A percentile compares a stretch with the other conserved stretches of the same genome.
These are phyloP conservation scores for Hippocampus kuda DNA, from an alignment of 2,797 vertebrate species.

Conservation along the genomic window DNA sequence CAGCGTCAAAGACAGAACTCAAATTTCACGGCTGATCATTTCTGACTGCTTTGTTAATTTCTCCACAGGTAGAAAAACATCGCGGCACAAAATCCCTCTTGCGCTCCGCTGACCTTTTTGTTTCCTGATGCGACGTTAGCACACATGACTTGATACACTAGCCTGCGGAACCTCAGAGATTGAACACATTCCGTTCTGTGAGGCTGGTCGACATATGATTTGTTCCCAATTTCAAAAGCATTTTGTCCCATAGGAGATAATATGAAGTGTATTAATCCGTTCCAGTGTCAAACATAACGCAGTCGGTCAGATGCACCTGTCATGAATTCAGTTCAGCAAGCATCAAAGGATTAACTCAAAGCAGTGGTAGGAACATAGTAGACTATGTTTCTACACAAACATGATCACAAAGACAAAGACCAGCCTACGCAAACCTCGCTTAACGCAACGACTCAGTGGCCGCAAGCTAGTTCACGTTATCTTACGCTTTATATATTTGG, in stretches of 20 bases:
- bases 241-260: no score
- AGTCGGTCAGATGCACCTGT: no score
- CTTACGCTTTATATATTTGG: neutral
- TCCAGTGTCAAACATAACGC: no score
- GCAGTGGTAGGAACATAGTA: no score
- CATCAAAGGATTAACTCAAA: no score
- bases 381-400: neutral
- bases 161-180: neutral
- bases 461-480: neutral
- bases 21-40: slow-evolving; percentile 26
- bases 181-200: neutral
- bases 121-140: slow-evolving; percentile 55
- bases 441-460: neutral
- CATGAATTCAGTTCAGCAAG: no score
- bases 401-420: neutral
- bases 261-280: no score
- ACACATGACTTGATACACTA: slow-evolving; percentile 39
- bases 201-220: neutral
- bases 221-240: neutral
- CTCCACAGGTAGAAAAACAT: slow-evolving; percentile 49
- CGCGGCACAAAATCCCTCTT: slow-evolving; percentile 51
- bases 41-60: slow-evolving; percentile 48
- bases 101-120: slow-evolving; percentile 53
- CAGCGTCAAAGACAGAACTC: slow-evolving; percentile 13
- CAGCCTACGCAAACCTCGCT: neutral